Percentiles rank a stretch among this genome's conserved stretches.
These are phyloP conservation scores for Willisornis vidua DNA, from an alignment of 2,113 vertebrate genomes.

Conservation along the genomic window DNA sequence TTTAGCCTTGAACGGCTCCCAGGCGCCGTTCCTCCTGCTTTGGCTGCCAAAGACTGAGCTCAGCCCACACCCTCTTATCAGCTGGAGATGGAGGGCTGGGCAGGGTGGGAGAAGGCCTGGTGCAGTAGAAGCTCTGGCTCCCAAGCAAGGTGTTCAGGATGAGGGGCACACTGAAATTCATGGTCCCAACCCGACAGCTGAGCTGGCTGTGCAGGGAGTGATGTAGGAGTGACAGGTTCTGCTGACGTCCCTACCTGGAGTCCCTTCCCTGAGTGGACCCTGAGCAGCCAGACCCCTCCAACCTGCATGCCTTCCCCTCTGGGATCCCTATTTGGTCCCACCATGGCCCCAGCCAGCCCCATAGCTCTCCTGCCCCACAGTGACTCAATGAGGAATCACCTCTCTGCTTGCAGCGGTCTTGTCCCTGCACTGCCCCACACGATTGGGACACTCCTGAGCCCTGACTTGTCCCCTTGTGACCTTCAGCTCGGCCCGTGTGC, in stretches of 20 bases:
- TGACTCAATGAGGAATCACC: background rate
- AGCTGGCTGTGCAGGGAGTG: background rate
- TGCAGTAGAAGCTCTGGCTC: background rate
- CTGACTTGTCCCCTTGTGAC: fast-evolving
- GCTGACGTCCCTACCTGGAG: fast-evolving
- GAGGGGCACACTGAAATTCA: background rate
- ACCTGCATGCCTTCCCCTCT: background rate
- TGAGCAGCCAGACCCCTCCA: background rate
- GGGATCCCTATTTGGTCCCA: background rate
- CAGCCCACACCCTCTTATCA: background rate
- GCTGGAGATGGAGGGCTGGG: background rate
- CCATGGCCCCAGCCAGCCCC: background rate
- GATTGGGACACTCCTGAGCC: background rate
- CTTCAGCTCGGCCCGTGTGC: constrained; percentile 1
- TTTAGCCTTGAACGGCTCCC: constrained; percentile 42
- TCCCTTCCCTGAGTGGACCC: background rate
- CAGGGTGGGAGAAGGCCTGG: background rate
- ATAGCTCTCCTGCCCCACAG: background rate
- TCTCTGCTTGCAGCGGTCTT: fast-evolving
- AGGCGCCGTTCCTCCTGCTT: constrained; percentile 54
- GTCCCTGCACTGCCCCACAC: fast-evolving
- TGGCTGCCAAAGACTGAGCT: background rate
- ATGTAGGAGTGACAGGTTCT: background rate
- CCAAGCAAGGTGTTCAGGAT: background rate
- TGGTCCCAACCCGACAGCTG: background rate